A percentile compares a stretch with the other conserved stretches of the same genome.
phyloP scores from a whole-genome alignment of 2,888 invertebrate genomes.

The Lottia gigantea region DNA sequence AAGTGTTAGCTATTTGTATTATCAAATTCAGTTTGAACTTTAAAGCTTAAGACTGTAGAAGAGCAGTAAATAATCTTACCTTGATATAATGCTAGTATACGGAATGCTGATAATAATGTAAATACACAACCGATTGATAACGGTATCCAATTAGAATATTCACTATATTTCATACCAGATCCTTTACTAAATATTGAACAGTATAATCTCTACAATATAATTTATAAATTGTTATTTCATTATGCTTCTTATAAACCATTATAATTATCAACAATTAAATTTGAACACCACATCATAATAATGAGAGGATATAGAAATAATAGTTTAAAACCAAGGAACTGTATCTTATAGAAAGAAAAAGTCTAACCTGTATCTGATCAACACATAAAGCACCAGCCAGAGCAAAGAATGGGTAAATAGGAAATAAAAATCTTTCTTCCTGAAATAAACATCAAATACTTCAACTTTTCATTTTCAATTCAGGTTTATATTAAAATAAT shows the following conservation, averaged over 20 bases:
- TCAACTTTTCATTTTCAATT: too few species aligned
- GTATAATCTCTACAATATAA: not conserved
- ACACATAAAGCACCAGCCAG: slow-evolving; percentile 72
- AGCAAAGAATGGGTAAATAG: slow-evolving; percentile 85
- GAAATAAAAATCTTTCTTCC: slow-evolving; percentile 90
- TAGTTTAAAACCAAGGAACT: too few species aligned
- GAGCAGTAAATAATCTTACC: slow-evolving; percentile 64
- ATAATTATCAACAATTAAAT: too few species aligned
- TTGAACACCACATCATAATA: too few species aligned
- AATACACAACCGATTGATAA: slow-evolving; percentile 69
- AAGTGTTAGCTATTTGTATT: too few species aligned
- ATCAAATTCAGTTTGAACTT: too few species aligned
- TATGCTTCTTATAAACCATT: too few species aligned
- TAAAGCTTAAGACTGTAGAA: too few species aligned
- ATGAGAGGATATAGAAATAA: too few species aligned
- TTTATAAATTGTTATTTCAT: too few species aligned
- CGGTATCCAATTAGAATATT: slow-evolving; percentile 77
- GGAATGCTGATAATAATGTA: slow-evolving; percentile 71
- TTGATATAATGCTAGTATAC: slow-evolving; percentile 75
- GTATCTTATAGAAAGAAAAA: too few species aligned
- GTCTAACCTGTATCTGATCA: slow-evolving; percentile 72
- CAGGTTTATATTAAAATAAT: too few species aligned
- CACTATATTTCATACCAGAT: slow-evolving; percentile 39
- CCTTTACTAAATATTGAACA: not conserved
- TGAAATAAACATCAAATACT: slow-evolving; percentile 47